Percentiles rank a stretch among this genome's conserved stretches.
These are phyloP conservation scores for Oligia latruncula DNA, from an alignment of 2,888 invertebrate species.

Conservation along the genomic window DNA sequence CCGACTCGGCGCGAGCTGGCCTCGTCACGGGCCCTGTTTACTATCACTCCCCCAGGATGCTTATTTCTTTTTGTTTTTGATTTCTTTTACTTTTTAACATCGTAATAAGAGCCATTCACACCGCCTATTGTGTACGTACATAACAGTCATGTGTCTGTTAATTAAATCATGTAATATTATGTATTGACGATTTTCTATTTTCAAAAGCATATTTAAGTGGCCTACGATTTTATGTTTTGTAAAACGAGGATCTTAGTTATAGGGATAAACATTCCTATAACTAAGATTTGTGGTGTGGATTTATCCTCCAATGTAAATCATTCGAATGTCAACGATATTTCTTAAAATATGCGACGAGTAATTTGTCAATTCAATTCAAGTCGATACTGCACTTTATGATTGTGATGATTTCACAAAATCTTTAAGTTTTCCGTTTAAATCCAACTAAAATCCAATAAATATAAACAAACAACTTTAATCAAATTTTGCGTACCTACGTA, in stretches of 20 bases:
- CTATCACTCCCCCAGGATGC: constrained; percentile 78
- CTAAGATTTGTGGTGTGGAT: background rate
- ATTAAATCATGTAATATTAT: background rate
- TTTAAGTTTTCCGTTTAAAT: background rate
- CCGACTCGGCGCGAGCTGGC: constrained; percentile 66
- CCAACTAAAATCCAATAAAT: background rate
- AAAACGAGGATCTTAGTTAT: background rate
- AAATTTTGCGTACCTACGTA: no score
- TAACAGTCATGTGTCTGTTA: constrained; percentile 2
- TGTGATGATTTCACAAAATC: background rate
- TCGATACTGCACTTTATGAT: background rate
- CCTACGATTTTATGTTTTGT: background rate
- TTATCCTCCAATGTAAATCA: background rate
- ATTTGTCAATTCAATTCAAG: background rate
- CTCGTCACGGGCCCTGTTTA: constrained; percentile 80
- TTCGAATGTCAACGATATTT: background rate
- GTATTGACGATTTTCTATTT: background rate
- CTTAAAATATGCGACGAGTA: background rate
- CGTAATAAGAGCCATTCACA: constrained; percentile 72
- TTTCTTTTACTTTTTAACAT: constrained; percentile 74
- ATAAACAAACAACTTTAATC: background rate
- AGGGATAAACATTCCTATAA: no score
- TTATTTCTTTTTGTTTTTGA: constrained; percentile 77
- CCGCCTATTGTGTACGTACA: constrained; percentile 12
- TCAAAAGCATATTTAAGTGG: background rate